Percentiles rank a stretch among this genome's conserved stretches.
These are phyloP conservation scores for Myodes glareolus DNA, from an alignment of 2,113 vertebrate genomes.

Conservation along the genomic window DNA sequence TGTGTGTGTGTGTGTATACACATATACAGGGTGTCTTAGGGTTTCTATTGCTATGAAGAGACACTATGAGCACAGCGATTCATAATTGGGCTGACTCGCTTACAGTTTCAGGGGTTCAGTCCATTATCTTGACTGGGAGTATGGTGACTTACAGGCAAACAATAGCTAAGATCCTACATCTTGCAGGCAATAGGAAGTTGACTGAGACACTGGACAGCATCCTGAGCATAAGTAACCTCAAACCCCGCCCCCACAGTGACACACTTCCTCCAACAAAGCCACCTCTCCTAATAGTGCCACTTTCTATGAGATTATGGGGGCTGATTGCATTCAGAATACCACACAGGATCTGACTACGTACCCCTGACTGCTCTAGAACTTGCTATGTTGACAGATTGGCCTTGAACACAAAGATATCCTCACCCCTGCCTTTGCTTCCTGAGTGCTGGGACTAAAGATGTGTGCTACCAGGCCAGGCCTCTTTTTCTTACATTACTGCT, in stretches of 20 bases:
- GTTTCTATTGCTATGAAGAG: too few species aligned
- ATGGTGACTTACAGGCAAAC: not conserved
- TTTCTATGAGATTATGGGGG: not conserved
- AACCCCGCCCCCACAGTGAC: not conserved
- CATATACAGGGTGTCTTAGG: too few species aligned
- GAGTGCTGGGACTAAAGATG: not conserved
- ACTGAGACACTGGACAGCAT: not conserved
- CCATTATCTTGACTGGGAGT: not conserved
- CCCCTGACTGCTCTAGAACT: not conserved
- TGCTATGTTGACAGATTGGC: not conserved
- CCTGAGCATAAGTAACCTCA: not conserved
- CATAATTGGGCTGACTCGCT: not conserved
- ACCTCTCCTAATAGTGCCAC: not conserved
- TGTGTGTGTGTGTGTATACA: not conserved
- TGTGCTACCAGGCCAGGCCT: not conserved
- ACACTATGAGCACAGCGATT: not conserved
- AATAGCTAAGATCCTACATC: not conserved
- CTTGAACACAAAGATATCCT: not conserved
- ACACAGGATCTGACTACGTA: not conserved
- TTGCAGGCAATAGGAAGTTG: not conserved
- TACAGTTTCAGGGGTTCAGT: not conserved
- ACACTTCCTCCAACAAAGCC: not conserved
- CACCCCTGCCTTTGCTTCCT: not conserved
- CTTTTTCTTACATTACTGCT: not conserved
- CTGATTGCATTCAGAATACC: not conserved